Percentiles rank a stretch among this genome's conserved stretches.
Conservation (phyloP, 1,140 invertebrate species). For the Danaus melanippus region DNA sequence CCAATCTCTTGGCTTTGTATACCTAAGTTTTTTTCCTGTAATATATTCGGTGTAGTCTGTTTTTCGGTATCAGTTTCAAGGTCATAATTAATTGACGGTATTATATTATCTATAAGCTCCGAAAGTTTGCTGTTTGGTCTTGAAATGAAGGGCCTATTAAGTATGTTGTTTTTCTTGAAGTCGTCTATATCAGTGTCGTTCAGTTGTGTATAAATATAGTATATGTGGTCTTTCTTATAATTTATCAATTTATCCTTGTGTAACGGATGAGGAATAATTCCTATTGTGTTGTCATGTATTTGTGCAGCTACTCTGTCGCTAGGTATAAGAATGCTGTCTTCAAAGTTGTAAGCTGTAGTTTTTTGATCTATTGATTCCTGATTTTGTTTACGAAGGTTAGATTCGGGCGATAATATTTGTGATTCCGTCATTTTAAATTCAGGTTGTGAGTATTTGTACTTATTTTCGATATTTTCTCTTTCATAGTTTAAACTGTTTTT, state of each 20-base stretch:
- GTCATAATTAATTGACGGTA: conserved; percentile 53
- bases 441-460: conserved; percentile 16
- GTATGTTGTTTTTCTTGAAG: conserved; percentile 12
- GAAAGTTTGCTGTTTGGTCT: no score
- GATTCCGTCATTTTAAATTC: conserved; percentile 44
- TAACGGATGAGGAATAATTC: conserved; percentile 51
- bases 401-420: conserved; percentile 13
- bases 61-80: conserved; percentile 46
- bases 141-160: neutral
- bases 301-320: conserved; percentile 52
- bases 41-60: conserved; percentile 38
- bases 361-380: conserved; percentile 7
- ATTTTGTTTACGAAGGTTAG: neutral
- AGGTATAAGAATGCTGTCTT: conserved; percentile 30
- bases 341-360: conserved; percentile 16
- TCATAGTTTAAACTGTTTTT: conserved; percentile 9
- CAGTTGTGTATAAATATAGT: conserved; percentile 48
- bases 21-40: conserved; percentile 42
- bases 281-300: conserved; percentile 51
- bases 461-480: conserved; percentile 4
- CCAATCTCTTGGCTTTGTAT: conserved; percentile 21
- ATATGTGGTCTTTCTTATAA: conserved; percentile 59
- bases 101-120: conserved; percentile 12
- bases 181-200: conserved; percentile 15
- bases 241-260: conserved; percentile 52